phyloP scores from a whole-genome alignment of 1,140 invertebrate genomes.

The Papilio polytes region DNA sequence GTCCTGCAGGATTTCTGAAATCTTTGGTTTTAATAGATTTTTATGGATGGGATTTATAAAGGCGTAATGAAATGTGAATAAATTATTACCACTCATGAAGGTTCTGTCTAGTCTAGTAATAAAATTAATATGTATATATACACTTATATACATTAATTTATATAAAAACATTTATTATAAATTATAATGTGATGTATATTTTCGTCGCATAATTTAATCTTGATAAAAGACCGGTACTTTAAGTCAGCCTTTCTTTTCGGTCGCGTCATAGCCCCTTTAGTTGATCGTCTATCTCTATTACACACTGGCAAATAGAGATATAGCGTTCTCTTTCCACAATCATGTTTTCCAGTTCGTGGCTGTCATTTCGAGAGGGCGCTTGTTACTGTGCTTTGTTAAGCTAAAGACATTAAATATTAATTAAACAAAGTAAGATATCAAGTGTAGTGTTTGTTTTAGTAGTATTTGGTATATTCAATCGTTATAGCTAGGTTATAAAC shows the following conservation, averaged over 20 bases:
- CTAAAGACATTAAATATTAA: conserved; percentile 41
- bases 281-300: conserved; percentile 45
- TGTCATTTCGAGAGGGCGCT: conserved; percentile 62
- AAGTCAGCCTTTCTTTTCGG: conserved; percentile 49
- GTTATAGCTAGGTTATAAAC: not conserved
- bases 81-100: no score
- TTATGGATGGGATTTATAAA: no score
- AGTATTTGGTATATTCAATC: not conserved
- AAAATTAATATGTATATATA: not conserved
- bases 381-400: conserved; percentile 47
- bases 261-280: conserved; percentile 44
- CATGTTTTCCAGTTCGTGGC: conserved; percentile 67
- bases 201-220: conserved; percentile 45
- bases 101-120: no score
- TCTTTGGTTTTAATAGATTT: no score
- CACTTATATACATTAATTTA: not conserved
- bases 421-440: conserved; percentile 50
- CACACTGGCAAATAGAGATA: conserved; percentile 35
- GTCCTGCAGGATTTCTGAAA: no score
- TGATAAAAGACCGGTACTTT: conserved; percentile 73
- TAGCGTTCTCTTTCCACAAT: conserved; percentile 48
- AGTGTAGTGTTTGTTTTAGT: conserved; percentile 38
- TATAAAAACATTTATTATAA: not conserved
- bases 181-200: conserved; percentile 24
- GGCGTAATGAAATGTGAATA: no score